phyloP scores from a whole-genome alignment of 2,888 invertebrate species.

The Leptodirus hochenwartii region DNA sequence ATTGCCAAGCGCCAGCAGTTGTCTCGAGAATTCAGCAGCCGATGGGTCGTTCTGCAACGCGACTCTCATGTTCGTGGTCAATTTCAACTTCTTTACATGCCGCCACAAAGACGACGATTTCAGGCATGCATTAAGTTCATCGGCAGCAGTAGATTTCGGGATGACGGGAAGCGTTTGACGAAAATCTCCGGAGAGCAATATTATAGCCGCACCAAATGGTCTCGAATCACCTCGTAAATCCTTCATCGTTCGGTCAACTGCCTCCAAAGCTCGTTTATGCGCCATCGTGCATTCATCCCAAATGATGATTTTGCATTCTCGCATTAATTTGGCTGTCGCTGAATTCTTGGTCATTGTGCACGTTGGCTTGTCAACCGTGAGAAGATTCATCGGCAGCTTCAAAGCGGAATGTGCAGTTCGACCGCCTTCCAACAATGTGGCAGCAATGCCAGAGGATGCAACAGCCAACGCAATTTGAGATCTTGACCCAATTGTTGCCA shows the following conservation, averaged over 20 bases:
- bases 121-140: slow-evolving; percentile 20
- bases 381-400: slow-evolving; percentile 18
- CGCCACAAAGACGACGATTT: slow-evolving; percentile 17
- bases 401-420: slow-evolving; percentile 21
- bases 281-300: slow-evolving; percentile 26
- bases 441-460: slow-evolving; percentile 26
- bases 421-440: slow-evolving; percentile 20
- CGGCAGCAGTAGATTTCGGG: slow-evolving; percentile 17
- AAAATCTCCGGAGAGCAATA: slow-evolving; percentile 19
- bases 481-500: slow-evolving; percentile 18
- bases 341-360: slow-evolving; percentile 17
- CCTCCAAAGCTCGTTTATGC: slow-evolving; percentile 20
- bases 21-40: too few relatives aligned
- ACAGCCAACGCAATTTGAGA: slow-evolving; percentile 20
- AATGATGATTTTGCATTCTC: slow-evolving; percentile 18
- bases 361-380: slow-evolving; percentile 13
- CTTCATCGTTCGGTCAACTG: slow-evolving; percentile 17
- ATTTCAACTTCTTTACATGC: too few relatives aligned
- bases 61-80: too few relatives aligned
- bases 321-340: slow-evolving; percentile 16
- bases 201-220: slow-evolving; percentile 18
- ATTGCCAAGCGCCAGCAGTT: too few relatives aligned
- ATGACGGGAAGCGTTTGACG: slow-evolving; percentile 19
- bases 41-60: too few relatives aligned
- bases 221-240: slow-evolving; percentile 15